A percentile compares a stretch with the other conserved stretches of the same genome.
Evolutionary conservation across 2,797 vertebrate species (phyloP).

Genomic region (Gambusia yucatana): DNA sequence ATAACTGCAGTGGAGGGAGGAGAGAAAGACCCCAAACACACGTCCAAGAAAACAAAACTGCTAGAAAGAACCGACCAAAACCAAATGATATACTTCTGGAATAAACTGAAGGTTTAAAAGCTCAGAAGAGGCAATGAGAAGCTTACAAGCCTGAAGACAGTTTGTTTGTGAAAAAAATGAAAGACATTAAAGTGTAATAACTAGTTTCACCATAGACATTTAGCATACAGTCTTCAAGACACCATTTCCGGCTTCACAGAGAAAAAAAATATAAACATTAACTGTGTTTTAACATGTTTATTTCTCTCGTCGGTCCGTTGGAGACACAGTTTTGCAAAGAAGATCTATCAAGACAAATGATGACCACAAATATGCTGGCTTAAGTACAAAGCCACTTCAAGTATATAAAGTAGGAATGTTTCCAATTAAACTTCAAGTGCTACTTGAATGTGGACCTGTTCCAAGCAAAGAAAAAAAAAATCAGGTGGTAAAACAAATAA

Average conservation of each 20-base stretch:
- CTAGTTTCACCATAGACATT: background rate
- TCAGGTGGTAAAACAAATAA: slow-evolving; percentile 5
- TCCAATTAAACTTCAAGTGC: slow-evolving; percentile 36
- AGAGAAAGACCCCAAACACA: background rate
- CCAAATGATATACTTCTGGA: too few relatives aligned
- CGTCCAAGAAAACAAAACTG: too few relatives aligned
- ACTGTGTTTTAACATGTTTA: slow-evolving; percentile 22
- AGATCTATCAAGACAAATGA: slow-evolving; percentile 6
- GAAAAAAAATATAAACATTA: background rate
- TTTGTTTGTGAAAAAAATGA: background rate
- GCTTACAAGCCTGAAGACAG: background rate
- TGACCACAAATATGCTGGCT: background rate
- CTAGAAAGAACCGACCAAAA: too few relatives aligned
- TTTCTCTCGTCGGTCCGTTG: background rate
- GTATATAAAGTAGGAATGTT: slow-evolving; percentile 43
- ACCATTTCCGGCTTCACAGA: slow-evolving; percentile 25
- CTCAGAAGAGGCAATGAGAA: background rate
- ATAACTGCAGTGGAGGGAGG: background rate
- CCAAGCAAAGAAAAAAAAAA: slow-evolving; percentile 7
- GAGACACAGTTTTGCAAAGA: slow-evolving; percentile 5
- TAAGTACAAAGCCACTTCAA: slow-evolving; percentile 32
- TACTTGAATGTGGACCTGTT: slow-evolving; percentile 5
- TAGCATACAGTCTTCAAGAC: background rate
- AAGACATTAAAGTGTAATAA: background rate
- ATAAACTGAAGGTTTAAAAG: background rate